Base-by-base conservation (phyloP, 2,888 invertebrate genomes). In the Leptodirus hochenwartii region DNA sequence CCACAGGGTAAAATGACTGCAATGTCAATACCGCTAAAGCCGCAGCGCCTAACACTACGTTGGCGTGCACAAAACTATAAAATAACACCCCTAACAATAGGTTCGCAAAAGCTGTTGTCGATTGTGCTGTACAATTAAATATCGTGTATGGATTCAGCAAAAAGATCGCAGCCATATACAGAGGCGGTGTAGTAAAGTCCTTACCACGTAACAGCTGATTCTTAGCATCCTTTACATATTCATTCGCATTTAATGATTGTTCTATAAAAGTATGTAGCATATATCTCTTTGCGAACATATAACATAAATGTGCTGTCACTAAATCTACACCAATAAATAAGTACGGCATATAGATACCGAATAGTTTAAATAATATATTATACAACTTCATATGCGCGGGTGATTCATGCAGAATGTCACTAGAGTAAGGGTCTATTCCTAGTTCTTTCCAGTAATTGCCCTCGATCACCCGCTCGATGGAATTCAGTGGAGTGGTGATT, bases 391-490 rank as follows among this genome's bases (percentile, higher is more conserved):
- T 59, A 38, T 77, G 67, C 28, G 85, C 50, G 1, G 88, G 87
- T n/a, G 79, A 75, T 53, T 91, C 91, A 49, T 93, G 93, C 39
- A 91, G 81, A 33, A 87, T 63, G 53, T 91, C 90, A 5, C 91
- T 88, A 37, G 66, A 63, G 47, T 93, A 95, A 0, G 93, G 91
- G 49, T 87, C 75, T 34, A 88, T 72, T 17, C 73, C 71, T 25
- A 47, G 44, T 45, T 76, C 69, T 39, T 74, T 68, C 30, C 93
- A 61, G 49, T 77, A 73, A 25, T 82, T 69, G 16, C 91, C 91
- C 62, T 93, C 93, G 41, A 77, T 71, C 46, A 90, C 82, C 76
- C 87, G 29, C 85, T 48, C 29, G 87, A 81, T 30, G 87, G 87
- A 15, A 85, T 78, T 34, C 13, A 13, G 15, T 13, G 17, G 17